Evolutionary conservation across 2,888 invertebrate species (phyloP), one percentile per base, ranked within the genome.

Genomic region (Cryptocephalus primarius): DNA sequence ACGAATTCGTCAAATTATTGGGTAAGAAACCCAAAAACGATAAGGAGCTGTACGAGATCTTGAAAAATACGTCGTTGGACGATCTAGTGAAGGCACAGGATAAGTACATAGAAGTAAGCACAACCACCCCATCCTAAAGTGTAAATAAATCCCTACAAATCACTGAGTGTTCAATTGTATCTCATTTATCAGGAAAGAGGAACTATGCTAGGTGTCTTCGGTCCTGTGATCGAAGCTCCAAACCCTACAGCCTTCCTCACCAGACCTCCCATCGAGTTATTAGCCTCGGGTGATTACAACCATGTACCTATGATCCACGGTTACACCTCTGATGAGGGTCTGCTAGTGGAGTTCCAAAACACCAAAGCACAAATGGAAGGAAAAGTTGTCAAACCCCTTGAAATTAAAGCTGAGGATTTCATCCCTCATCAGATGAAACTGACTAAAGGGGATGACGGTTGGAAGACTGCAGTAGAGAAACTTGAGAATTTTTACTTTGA

Each of bases 251-350:
- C 49, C 0, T 52, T 60, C 40, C 33, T 60, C 4, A 47, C 50
- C 8, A 47, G 45, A 40, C 33, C 51, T 10, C 60, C 59, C 0
- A 8, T 50, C 8, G 50, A 56, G 8, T 42, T 56, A 8, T 48
- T 59, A 0, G 39, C 11, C 11, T 43, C 49, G 9, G 56, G 58
- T 10, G 47, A 55, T n/a, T 57, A 55, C 39, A 54, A 55, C 14
- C 42, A 55, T 32, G 58, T 60, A 6, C 59, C 60, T 4, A 48
- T 56, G 22, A 48, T 60, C 8, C 44, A 51, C 10, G 48, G 50
- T 2, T 48, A 50, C 22, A 42, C 11, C 41, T 39, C 42, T 1
- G 43, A 43, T 2, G 49, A 49, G 32, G 43, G 46, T 12, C 11
- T 49, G 8, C 14, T 44, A 6, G 3, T 22, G 22, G 22, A 22